A percentile compares a stretch with the other conserved stretches of the same genome.
Evolutionary conservation across 2,113 vertebrate genomes (phyloP).

Genomic region (Chloropsis hardwickii): DNA sequence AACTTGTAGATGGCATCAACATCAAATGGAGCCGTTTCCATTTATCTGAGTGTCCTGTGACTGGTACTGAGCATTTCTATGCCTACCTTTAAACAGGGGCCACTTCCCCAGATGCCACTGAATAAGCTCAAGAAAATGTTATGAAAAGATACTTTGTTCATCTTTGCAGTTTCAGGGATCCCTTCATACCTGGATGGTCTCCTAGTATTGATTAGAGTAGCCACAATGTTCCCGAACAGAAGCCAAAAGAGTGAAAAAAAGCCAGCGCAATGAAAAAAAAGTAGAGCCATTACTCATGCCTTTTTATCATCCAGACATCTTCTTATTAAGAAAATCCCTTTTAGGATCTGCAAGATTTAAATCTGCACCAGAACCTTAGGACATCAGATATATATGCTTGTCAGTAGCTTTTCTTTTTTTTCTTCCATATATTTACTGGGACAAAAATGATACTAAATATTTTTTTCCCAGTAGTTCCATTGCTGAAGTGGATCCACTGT

Average conservation of each 20-base stretch:
- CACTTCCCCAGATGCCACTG: neutral
- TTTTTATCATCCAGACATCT: neutral
- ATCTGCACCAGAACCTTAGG: neutral
- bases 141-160: neutral
- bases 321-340: neutral
- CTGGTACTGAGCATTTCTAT: neutral
- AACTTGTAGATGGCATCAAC: neutral
- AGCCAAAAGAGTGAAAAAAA: neutral
- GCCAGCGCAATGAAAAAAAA: neutral
- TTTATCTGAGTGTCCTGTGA: neutral
- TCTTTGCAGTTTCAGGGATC: neutral
- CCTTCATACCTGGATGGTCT: neutral
- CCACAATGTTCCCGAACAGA: neutral
- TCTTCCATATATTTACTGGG: neutral
- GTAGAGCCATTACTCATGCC: neutral
- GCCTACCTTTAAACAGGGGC: neutral
- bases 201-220: neutral
- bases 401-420: neutral
- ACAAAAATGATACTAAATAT: neutral
- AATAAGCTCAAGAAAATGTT: neutral
- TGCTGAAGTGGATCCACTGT: neutral
- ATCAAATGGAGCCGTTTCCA: neutral
- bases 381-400: neutral
- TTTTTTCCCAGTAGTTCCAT: neutral
- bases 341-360: neutral